Evolutionary conservation across 2,113 vertebrate species (phyloP).

Genomic region (Oxyruncus cristatus): DNA sequence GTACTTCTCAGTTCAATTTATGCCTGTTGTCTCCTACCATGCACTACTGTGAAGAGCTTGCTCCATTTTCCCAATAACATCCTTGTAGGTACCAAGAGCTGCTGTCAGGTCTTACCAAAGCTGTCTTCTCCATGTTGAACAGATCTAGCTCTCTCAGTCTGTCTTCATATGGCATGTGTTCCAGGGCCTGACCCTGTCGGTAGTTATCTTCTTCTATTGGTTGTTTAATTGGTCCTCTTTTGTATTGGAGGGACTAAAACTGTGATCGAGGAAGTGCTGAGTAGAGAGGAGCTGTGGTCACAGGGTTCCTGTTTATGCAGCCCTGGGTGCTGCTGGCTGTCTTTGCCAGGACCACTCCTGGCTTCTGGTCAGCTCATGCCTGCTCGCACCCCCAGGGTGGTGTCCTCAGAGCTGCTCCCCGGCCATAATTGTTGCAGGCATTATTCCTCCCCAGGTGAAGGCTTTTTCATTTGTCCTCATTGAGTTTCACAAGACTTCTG

Average conservation of each 20-base stretch:
- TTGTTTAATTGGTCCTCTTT: neutral
- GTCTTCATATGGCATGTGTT: neutral
- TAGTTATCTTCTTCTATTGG: neutral
- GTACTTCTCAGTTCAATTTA: neutral
- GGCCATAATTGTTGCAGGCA: neutral
- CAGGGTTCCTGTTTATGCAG: neutral
- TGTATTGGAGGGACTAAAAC: neutral
- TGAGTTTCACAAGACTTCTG: neutral
- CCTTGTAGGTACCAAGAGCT: neutral
- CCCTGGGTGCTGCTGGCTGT: neutral
- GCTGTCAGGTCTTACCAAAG: neutral
- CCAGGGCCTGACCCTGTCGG: neutral
- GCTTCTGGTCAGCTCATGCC: neutral
- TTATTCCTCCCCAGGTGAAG: neutral
- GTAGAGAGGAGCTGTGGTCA: neutral
- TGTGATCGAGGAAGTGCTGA: neutral
- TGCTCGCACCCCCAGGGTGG: neutral
- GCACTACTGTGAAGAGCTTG: neutral
- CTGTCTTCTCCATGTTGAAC: neutral
- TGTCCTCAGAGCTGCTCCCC: neutral
- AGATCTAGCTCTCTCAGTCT: neutral
- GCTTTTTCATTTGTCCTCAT: neutral
- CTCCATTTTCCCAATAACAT: neutral
- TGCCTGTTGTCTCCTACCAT: neutral
- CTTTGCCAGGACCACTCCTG: neutral